These are phyloP conservation scores for Amphiprion clarkii DNA, from an alignment of 2,797 vertebrate genomes.

Conservation along the genomic window DNA sequence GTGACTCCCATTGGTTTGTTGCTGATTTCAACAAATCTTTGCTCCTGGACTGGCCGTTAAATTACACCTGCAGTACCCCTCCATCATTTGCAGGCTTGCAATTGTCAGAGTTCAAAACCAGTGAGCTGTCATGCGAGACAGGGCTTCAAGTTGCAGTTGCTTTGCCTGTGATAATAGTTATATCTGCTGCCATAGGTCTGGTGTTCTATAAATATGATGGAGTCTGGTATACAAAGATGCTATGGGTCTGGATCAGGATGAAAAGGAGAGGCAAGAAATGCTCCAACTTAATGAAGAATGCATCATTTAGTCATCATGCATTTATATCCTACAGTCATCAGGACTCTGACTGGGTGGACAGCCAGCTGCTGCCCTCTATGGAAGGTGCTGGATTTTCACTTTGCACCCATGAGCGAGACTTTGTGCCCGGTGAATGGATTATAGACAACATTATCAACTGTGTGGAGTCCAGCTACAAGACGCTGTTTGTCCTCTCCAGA, in stretches of 20 bases:
- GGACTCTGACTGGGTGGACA: slow-evolving; percentile 87
- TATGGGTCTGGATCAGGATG: slow-evolving; percentile 88
- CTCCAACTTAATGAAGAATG: slow-evolving; percentile 44
- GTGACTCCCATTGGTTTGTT: slow-evolving; percentile 79
- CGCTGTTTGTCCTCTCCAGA: slow-evolving; percentile 89
- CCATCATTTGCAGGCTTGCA: slow-evolving; percentile 67
- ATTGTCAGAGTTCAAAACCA: slow-evolving; percentile 81
- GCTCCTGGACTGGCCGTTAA: slow-evolving; percentile 85
- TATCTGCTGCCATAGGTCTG: slow-evolving; percentile 58
- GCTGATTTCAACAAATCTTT: slow-evolving; percentile 77
- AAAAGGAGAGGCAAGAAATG: slow-evolving; percentile 78
- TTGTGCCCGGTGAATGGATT: slow-evolving; percentile 89
- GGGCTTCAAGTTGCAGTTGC: slow-evolving; percentile 66
- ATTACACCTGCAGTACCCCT: slow-evolving; percentile 85
- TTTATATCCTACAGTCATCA: slow-evolving; percentile 92
- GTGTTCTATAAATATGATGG: slow-evolving; percentile 82
- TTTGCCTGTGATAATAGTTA: slow-evolving; percentile 70
- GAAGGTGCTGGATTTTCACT: slow-evolving; percentile 82
- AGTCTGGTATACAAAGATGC: slow-evolving; percentile 89
- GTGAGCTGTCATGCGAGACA: slow-evolving; percentile 80
- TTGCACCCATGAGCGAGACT: slow-evolving; percentile 90
- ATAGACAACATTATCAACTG: slow-evolving; percentile 91
- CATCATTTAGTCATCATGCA: slow-evolving; percentile 83
- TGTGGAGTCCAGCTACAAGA: slow-evolving; percentile 91
- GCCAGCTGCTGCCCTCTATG: slow-evolving; percentile 82